Evolutionary conservation across 2,797 vertebrate genomes (phyloP).

Genomic region (Gambusia yucatana): DNA sequence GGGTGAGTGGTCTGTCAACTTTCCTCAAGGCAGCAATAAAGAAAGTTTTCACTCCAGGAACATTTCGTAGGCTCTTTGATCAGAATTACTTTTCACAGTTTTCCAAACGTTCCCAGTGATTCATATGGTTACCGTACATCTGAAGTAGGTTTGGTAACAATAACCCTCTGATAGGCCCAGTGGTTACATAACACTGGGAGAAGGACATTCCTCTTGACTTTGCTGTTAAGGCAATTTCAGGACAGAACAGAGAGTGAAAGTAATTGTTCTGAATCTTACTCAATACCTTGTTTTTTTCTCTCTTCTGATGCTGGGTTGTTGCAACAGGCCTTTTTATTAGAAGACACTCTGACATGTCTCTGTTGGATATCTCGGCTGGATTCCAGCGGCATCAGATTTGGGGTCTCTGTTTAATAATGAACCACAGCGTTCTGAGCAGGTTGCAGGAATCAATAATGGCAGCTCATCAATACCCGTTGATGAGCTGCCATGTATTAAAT

Average conservation of each 20-base stretch:
- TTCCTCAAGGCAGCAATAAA: neutral
- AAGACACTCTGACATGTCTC: neutral
- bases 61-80: neutral
- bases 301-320: neutral
- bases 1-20: neutral
- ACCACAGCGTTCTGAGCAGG: no score
- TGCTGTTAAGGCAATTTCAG: neutral
- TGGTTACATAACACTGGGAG: neutral
- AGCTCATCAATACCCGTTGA: no score
- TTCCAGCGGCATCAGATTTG: neutral
- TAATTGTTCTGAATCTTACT: conserved; percentile 11
- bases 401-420: neutral
- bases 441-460: neutral
- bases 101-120: neutral
- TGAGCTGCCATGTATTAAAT: neutral
- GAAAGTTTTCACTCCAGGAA: neutral
- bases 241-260: conserved; percentile 18
- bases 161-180: neutral
- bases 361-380: neutral
- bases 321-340: neutral
- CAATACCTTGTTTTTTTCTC: conserved; percentile 1
- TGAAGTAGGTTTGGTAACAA: neutral
- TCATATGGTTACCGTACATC: neutral
- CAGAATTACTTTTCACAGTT: neutral
- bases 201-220: neutral